A percentile compares a stretch with the other conserved stretches of the same genome.
phyloP scores from a whole-genome alignment of 2,113 vertebrate genomes.

The Elgaria multicarinata region DNA sequence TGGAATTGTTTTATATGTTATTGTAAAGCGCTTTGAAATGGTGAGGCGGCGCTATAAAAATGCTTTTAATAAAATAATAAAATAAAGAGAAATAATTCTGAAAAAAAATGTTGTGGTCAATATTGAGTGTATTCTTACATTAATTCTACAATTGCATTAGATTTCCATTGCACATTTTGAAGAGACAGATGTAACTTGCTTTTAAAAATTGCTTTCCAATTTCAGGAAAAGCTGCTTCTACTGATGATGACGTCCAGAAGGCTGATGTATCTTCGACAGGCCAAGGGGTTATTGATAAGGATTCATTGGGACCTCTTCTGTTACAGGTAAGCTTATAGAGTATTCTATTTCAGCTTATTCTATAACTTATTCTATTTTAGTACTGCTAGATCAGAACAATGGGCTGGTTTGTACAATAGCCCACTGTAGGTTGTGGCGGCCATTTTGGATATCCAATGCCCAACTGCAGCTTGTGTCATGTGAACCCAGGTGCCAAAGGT shows the following conservation, averaged over 20 bases:
- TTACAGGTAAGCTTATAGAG: constrained; percentile 87
- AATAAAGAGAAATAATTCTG: not conserved
- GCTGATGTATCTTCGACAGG: constrained; percentile 98
- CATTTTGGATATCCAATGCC: too few relatives aligned
- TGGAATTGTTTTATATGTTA: too few relatives aligned
- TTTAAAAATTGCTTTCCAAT: constrained; percentile 41
- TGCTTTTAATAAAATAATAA: too few relatives aligned
- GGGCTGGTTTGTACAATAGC: too few relatives aligned
- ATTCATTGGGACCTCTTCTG: constrained; percentile 94
- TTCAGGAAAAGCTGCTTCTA: constrained; percentile 91
- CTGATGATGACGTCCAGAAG: constrained; percentile 97
- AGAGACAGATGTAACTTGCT: not conserved
- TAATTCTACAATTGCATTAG: not conserved
- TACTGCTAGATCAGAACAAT: not conserved
- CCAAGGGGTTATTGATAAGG: constrained; percentile 98
- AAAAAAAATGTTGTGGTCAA: not conserved
- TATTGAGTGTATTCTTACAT: not conserved
- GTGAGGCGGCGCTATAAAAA: too few relatives aligned
- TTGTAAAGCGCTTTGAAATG: too few relatives aligned
- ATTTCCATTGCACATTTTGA: not conserved
- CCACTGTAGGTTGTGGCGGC: too few relatives aligned
- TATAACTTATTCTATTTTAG: not conserved
- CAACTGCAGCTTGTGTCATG: too few relatives aligned
- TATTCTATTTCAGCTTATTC: too few relatives aligned
- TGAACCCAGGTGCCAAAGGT: too few relatives aligned